phyloP scores from a whole-genome alignment of 2,888 invertebrate genomes.

The Digitonthophagus gazella region DNA sequence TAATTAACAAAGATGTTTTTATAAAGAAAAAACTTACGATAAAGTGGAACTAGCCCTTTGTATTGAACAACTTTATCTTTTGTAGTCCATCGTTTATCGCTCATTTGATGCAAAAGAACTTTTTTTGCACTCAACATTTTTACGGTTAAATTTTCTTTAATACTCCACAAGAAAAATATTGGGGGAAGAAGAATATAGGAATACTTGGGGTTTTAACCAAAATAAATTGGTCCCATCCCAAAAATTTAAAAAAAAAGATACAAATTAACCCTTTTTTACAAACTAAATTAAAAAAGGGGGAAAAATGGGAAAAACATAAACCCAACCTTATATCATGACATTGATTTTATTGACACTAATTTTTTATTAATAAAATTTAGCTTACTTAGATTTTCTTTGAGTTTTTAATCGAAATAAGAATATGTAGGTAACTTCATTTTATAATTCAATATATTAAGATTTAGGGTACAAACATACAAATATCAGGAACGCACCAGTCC shows the following conservation, averaged over 20 bases:
- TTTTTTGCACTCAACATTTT: constrained; percentile 60
- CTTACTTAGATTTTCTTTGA: too few species aligned
- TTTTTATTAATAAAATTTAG: too few species aligned
- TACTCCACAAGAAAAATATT: not conserved
- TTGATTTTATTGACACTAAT: too few species aligned
- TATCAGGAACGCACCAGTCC: too few species aligned
- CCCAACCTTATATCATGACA: not conserved
- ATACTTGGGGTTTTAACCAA: not conserved
- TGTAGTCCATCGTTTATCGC: constrained; percentile 63
- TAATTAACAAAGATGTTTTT: constrained; percentile 5
- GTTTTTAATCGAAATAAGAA: too few species aligned
- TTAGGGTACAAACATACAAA: too few species aligned
- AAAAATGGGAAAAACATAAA: not conserved
- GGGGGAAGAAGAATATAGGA: not conserved
- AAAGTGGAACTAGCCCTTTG: constrained; percentile 63
- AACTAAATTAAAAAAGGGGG: not conserved
- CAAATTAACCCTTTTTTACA: too few species aligned
- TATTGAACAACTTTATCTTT: constrained; percentile 67
- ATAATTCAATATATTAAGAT: too few species aligned
- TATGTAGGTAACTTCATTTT: too few species aligned
- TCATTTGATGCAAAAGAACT: constrained; percentile 62
- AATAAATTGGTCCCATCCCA: not conserved
- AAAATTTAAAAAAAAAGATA: not conserved
- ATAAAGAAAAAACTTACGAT: constrained; percentile 53
- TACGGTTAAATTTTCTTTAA: constrained; percentile 20